These are phyloP conservation scores for Neoscelio sp. DNA, from an alignment of 2,888 invertebrate genomes.

Conservation along the genomic window DNA sequence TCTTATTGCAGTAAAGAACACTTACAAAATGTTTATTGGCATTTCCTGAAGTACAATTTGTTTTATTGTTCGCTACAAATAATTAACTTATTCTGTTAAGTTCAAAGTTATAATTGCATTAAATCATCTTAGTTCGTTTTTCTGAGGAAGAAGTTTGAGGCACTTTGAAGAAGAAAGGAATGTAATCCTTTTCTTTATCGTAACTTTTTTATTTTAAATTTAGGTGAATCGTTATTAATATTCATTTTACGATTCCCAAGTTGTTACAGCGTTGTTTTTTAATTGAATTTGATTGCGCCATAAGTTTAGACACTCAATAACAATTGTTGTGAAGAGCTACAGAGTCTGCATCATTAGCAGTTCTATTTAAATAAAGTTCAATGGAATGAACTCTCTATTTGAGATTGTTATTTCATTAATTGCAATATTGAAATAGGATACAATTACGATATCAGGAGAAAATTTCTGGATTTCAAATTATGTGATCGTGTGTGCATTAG, in stretches of 20 bases:
- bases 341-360: conserved; percentile 6
- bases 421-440: conserved; percentile 22
- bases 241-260: neutral
- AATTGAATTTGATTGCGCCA: neutral
- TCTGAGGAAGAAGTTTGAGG: conserved; percentile 7
- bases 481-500: neutral
- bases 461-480: neutral
- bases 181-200: no score
- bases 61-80: conserved; percentile 13
- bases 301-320: conserved; percentile 3
- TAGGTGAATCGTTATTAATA: no score
- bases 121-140: conserved; percentile 34
- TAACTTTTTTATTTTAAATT: no score
- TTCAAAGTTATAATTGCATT: conserved; percentile 27
- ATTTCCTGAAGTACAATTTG: conserved; percentile 8
- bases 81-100: conserved; percentile 22
- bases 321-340: conserved; percentile 9
- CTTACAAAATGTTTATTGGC: conserved; percentile 15
- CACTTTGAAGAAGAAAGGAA: neutral
- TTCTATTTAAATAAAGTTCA: conserved; percentile 29
- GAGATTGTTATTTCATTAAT: conserved; percentile 25
- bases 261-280: neutral
- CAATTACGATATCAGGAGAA: neutral
- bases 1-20: neutral
- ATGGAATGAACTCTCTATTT: neutral